Evolutionary conservation across 2,888 invertebrate genomes (phyloP).

Genomic region (Chalcis sispes): DNA sequence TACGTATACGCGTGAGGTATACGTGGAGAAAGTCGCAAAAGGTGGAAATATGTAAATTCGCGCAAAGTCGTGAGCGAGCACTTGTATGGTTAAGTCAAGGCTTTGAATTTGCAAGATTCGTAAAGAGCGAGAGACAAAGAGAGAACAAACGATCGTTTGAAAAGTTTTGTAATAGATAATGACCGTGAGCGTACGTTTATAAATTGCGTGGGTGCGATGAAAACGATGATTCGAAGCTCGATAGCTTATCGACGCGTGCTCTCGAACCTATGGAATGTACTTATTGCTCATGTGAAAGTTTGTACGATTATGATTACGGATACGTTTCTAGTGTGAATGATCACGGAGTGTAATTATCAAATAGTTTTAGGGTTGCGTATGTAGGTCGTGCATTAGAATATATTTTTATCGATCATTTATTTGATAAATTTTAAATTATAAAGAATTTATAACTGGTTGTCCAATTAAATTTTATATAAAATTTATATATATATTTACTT

Average conservation of each 20-base stretch:
- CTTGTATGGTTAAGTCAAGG: conserved; percentile 28
- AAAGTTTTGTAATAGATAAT: conserved; percentile 3
- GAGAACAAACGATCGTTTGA: not conserved
- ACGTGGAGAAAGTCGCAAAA: conserved; percentile 44
- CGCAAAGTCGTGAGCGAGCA: conserved; percentile 1
- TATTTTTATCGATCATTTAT: too few relatives aligned
- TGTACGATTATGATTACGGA: not conserved
- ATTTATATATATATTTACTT: too few relatives aligned
- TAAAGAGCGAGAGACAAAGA: too few relatives aligned
- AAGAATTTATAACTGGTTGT: too few relatives aligned
- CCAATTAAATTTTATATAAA: too few relatives aligned
- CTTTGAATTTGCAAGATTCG: not conserved
- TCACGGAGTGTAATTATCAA: too few relatives aligned
- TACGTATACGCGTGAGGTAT: not conserved
- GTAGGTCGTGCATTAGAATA: too few relatives aligned
- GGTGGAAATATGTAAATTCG: conserved; percentile 52
- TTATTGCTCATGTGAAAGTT: not conserved
- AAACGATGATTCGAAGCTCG: conserved; percentile 2
- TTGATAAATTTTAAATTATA: too few relatives aligned
- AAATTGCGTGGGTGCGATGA: not conserved
- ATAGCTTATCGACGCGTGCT: conserved; percentile 32
- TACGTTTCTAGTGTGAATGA: not conserved
- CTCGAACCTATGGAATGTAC: conserved; percentile 2
- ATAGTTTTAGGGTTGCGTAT: too few relatives aligned
- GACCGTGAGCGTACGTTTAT: not conserved